Percentiles rank a stretch among this genome's conserved stretches.
phyloP scores from a whole-genome alignment of 2,797 vertebrate genomes.

The Dermochelys coriacea region DNA sequence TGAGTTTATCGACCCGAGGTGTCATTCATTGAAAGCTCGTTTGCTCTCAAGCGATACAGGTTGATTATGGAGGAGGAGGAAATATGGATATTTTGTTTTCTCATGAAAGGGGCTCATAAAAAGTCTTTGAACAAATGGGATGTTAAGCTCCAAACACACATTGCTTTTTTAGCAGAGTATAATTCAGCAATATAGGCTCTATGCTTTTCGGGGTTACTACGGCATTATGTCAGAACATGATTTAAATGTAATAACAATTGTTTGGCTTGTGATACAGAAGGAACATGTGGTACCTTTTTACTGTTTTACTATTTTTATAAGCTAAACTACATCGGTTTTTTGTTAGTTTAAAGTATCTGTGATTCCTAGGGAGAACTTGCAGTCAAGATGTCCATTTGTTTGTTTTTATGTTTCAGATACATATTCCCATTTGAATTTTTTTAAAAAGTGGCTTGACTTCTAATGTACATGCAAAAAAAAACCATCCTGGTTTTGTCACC shows the following conservation, averaged over 20 bases:
- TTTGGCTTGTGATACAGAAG: slow-evolving; percentile 31
- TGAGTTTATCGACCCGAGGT: background rate
- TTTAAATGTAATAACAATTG: slow-evolving; percentile 57
- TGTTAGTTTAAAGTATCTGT: slow-evolving; percentile 36
- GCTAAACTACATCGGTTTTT: slow-evolving; percentile 62
- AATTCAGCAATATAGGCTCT: background rate
- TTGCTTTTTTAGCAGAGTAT: background rate
- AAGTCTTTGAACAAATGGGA: background rate
- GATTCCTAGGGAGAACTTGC: slow-evolving; percentile 52
- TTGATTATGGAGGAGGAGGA: background rate
- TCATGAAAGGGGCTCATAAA: fast-evolving
- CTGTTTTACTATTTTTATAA: slow-evolving; percentile 62
- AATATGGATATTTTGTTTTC: background rate
- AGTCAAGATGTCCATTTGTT: slow-evolving; percentile 32
- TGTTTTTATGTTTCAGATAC: slow-evolving; percentile 26
- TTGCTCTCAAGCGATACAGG: background rate
- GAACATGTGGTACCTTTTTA: slow-evolving; percentile 47
- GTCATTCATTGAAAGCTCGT: background rate
- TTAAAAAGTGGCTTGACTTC: slow-evolving; percentile 39
- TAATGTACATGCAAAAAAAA: slow-evolving; percentile 66
- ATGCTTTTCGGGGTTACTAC: slow-evolving; percentile 24
- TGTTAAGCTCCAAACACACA: background rate
- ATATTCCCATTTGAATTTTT: slow-evolving; percentile 53
- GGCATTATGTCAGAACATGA: slow-evolving; percentile 31
- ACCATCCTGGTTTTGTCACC: slow-evolving; percentile 62